Base-by-base conservation (phyloP, 2,113 vertebrate species). In the Chiloscyllium plagiosum region DNA sequence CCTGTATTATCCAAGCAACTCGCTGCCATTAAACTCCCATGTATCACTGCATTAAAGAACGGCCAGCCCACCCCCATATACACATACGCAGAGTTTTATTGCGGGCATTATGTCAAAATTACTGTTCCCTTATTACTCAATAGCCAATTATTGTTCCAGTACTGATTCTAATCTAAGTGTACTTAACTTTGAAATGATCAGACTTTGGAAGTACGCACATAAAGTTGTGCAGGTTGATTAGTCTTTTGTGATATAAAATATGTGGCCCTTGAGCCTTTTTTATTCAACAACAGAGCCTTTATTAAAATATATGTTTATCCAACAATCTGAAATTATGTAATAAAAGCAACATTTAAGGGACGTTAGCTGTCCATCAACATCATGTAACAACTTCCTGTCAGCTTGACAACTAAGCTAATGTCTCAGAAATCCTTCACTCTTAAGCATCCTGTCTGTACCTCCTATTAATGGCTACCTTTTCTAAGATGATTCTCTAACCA, bases 1-100 rank as follows among this genome's bases (percentile, higher is more conserved):
- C 96, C 97, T 97, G 97, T 97, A 98, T 98, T 97, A 97, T 96
- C 97, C 97, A 97, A 98, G 97, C 97, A 97, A 97, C 97, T 97
- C 98, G 98, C 97, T 97, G 97, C 98, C 97, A 98, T 98, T 98
- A 98, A 98, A 98, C 97, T 97, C 97, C 97, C 97, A 97, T 94
- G 95, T 97, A 98, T 96, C 96, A 97, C 96, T 97, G 97, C 97
- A 98, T 97, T 98, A 97, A 97, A 95, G 42, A 69, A 69, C 10
- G 37, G n/a, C 66, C 66, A 13, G 50, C 66, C 61, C 92, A 19
- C 37, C 7, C 66, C 0, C 47, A 70, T 47, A 15, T 22, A 50
- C 3, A 52, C 42, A 93, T 5, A 92, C 33, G 19, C 4, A 94
- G 66, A 72, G 47, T 95, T 95, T 61, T 72, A 95, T 76, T 70